Evolutionary conservation across 2,888 invertebrate genomes (phyloP).

Genomic region (Zaprionus bogoriensis): DNA sequence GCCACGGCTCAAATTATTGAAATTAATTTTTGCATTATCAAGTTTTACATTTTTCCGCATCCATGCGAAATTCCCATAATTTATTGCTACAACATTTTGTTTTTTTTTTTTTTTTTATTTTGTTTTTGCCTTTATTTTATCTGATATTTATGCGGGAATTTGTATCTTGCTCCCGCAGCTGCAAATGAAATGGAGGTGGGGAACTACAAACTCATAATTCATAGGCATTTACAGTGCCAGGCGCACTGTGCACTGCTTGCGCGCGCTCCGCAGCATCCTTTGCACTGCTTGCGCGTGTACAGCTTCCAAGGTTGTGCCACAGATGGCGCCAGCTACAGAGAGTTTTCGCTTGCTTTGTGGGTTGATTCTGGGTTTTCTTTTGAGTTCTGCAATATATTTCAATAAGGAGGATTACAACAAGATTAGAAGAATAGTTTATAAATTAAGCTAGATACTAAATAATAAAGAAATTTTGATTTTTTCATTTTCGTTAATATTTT

Average conservation of each 20-base stretch:
- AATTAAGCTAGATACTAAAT: no score
- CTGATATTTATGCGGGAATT: conserved; percentile 10
- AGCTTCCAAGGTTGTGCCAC: conserved; percentile 45
- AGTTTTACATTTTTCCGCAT: conserved; percentile 38
- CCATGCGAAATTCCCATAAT: conserved; percentile 46
- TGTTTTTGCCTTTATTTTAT: no score
- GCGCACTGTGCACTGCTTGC: not conserved
- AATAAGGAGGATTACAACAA: not conserved
- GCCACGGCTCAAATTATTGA: conserved; percentile 43
- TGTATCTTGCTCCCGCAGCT: conserved; percentile 3
- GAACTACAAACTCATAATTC: not conserved
- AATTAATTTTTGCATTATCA: conserved; percentile 67
- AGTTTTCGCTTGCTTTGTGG: not conserved
- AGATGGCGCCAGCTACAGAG: conserved; percentile 51
- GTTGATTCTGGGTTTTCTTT: not conserved
- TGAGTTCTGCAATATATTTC: not conserved
- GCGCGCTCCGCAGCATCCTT: no score
- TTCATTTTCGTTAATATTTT: not conserved
- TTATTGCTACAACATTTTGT: conserved; percentile 23
- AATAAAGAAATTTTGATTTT: not conserved
- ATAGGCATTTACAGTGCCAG: not conserved
- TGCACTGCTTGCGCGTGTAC: conserved; percentile 51
- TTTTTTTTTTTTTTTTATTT: no score
- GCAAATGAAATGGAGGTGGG: not conserved
- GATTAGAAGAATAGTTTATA: not conserved